A percentile compares a stretch with the other conserved stretches of the same genome.
These are phyloP conservation scores for Peromyscus melanophrys DNA, from an alignment of 2,797 vertebrate species.

Conservation along the genomic window DNA sequence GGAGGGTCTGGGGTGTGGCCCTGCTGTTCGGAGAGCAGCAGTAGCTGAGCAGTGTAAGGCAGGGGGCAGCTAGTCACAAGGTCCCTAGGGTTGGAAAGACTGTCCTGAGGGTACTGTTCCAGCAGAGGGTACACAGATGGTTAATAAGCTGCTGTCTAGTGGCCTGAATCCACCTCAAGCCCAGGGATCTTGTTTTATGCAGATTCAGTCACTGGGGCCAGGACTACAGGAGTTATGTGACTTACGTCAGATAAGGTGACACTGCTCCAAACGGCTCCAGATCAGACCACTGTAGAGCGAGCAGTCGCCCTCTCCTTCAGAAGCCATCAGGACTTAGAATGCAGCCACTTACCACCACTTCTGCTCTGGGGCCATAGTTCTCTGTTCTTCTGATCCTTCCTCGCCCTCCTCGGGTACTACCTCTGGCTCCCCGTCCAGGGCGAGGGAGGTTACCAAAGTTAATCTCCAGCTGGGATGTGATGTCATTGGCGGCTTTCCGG, in stretches of 20 bases:
- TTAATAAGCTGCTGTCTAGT: neutral
- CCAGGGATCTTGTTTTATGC: neutral
- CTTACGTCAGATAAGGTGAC: neutral
- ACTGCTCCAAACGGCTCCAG: neutral
- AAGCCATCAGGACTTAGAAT: neutral
- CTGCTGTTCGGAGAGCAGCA: neutral
- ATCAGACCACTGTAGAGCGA: neutral
- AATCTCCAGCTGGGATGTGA: conserved; percentile 91
- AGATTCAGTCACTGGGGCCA: neutral
- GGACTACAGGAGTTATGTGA: neutral
- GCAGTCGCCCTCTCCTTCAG: neutral
- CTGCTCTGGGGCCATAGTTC: conserved; percentile 57
- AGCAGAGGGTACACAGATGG: no score
- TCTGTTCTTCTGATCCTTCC: conserved; percentile 84
- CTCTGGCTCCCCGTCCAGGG: conserved; percentile 88
- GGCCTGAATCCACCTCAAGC: neutral
- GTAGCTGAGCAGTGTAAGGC: no score
- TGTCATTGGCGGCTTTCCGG: conserved; percentile 90
- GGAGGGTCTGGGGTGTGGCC: neutral
- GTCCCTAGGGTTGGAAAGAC: neutral
- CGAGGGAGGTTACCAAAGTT: conserved; percentile 91
- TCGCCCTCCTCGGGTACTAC: conserved; percentile 85
- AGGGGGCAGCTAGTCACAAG: no score
- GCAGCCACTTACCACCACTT: conserved; percentile 81
- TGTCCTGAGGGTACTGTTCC: neutral